Evolutionary conservation across 1,140 invertebrate genomes (phyloP).

Genomic region (Carposina sasakii): DNA sequence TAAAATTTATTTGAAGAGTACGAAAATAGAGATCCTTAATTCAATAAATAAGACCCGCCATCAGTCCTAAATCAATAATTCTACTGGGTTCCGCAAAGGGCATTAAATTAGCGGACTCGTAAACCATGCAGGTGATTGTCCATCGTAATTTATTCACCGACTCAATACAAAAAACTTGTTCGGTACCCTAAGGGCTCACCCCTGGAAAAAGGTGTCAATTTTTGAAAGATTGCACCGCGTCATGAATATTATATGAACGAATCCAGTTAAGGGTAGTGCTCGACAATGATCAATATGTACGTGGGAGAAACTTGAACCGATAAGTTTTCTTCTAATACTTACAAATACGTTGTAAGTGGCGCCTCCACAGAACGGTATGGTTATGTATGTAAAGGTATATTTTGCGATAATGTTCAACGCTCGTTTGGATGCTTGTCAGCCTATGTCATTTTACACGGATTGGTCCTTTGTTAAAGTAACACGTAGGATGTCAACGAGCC

Average conservation of each 20-base stretch:
- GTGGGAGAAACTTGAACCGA: too few relatives aligned
- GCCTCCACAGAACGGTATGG: too few relatives aligned
- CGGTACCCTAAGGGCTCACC: conserved; percentile 36
- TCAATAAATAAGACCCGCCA: too few relatives aligned
- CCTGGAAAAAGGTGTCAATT: conserved; percentile 65
- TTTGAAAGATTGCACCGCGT: conserved; percentile 69
- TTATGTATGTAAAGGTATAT: too few relatives aligned
- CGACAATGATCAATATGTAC: conserved; percentile 68
- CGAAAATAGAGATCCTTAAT: too few relatives aligned
- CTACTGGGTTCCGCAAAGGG: too few relatives aligned
- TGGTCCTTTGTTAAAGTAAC: conserved; percentile 71
- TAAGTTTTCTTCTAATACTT: too few relatives aligned
- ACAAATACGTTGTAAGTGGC: too few relatives aligned
- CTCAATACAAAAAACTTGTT: conserved; percentile 64
- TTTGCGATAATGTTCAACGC: conserved; percentile 67
- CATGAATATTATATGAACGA: conserved; percentile 72
- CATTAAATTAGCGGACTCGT: conserved; percentile 43
- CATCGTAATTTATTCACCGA: conserved; percentile 63
- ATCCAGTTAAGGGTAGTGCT: conserved; percentile 69
- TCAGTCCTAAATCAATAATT: too few relatives aligned
- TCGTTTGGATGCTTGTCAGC: conserved; percentile 67
- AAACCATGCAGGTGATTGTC: conserved; percentile 35
- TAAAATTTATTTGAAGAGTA: too few relatives aligned
- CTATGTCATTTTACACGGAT: conserved; percentile 70
- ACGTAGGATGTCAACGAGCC: conserved; percentile 59